These are phyloP conservation scores for Gasterosteus nipponicus DNA, from an alignment of 2,113 vertebrate genomes.

Conservation along the genomic window DNA sequence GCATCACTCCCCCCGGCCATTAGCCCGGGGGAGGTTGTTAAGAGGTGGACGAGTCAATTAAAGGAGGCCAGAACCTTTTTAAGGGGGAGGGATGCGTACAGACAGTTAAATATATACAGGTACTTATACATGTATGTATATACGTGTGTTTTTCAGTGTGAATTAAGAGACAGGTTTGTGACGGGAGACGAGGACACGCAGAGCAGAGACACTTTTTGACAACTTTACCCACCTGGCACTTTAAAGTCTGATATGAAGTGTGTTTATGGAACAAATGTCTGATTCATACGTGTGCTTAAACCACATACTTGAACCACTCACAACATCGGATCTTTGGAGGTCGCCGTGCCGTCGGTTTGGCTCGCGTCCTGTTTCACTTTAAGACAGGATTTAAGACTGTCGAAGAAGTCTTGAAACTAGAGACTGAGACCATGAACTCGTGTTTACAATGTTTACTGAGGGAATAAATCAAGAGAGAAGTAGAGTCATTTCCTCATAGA, in stretches of 20 bases:
- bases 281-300: not conserved
- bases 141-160: slow-evolving; percentile 18
- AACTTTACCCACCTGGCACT: not conserved
- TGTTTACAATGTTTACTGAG: too few relatives aligned
- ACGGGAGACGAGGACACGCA: slow-evolving; percentile 22
- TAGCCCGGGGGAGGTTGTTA: slow-evolving; percentile 69
- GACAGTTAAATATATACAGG: not conserved
- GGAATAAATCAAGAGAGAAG: too few relatives aligned
- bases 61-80: slow-evolving; percentile 53
- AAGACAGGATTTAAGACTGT: slow-evolving; percentile 20
- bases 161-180: slow-evolving; percentile 58
- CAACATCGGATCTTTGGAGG: too few relatives aligned
- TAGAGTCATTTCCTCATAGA: too few relatives aligned
- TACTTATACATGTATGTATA: too few relatives aligned
- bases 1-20: slow-evolving; percentile 65
- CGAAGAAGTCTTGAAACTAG: too few relatives aligned
- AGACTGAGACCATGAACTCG: too few relatives aligned
- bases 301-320: too few relatives aligned
- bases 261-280: too few relatives aligned
- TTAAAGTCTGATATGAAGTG: too few relatives aligned
- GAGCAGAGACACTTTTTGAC: slow-evolving; percentile 6
- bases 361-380: slow-evolving; percentile 3
- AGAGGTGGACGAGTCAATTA: slow-evolving; percentile 70
- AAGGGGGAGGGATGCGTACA: slow-evolving; percentile 48
- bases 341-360: slow-evolving; percentile 22